These are phyloP conservation scores for Diabrotica undecimpunctata DNA, from an alignment of 1,140 invertebrate species.

Conservation along the genomic window DNA sequence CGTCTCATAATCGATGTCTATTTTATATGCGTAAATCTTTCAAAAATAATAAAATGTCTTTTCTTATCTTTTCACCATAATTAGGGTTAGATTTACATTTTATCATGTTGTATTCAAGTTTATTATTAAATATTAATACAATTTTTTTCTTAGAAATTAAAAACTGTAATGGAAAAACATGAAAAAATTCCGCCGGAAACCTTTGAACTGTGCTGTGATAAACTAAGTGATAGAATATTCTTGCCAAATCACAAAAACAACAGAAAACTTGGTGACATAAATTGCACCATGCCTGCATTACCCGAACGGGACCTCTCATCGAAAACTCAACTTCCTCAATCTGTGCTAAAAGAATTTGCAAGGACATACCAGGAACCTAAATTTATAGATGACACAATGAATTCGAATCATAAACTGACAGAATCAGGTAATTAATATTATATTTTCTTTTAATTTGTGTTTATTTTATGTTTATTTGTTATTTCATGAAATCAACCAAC, in stretches of 20 bases:
- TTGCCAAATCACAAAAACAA: slow-evolving; percentile 64
- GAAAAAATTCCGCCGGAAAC: slow-evolving; percentile 66
- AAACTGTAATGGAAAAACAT: slow-evolving; percentile 71
- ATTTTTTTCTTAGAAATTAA: slow-evolving; percentile 55
- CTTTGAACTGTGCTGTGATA: slow-evolving; percentile 54
- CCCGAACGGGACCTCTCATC: slow-evolving; percentile 64
- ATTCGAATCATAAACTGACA: slow-evolving; percentile 21
- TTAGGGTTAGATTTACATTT: no score
- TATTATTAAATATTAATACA: no score
- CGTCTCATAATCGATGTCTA: no score
- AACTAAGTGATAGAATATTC: slow-evolving; percentile 50
- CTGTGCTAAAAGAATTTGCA: slow-evolving; percentile 68
- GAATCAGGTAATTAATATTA: slow-evolving; percentile 19
- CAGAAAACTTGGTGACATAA: slow-evolving; percentile 62
- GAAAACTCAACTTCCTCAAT: slow-evolving; percentile 58
- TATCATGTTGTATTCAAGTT: no score
- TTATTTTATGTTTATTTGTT: no score
- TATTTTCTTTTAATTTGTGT: not conserved
- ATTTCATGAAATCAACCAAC: no score
- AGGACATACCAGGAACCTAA: slow-evolving; percentile 56
- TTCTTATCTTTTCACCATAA: no score
- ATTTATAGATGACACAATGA: slow-evolving; percentile 22
- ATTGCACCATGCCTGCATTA: slow-evolving; percentile 71
- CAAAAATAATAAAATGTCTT: no score
- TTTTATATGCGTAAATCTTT: no score